phyloP scores from a whole-genome alignment of 2,888 invertebrate genomes.

The Candidula unifasciata region DNA sequence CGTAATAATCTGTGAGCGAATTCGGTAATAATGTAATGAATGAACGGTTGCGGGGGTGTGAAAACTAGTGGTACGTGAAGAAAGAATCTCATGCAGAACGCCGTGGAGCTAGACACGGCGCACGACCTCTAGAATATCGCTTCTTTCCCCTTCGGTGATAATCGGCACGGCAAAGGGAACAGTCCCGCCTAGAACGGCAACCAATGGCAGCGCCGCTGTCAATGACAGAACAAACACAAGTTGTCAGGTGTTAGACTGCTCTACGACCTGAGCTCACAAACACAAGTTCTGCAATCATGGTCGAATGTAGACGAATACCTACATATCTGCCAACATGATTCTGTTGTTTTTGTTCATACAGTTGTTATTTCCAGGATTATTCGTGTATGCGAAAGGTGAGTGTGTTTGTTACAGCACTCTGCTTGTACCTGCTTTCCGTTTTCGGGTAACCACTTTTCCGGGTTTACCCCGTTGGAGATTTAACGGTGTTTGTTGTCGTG shows the following conservation, averaged over 20 bases:
- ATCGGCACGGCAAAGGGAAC: conserved; percentile 13
- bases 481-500: conserved; percentile 31
- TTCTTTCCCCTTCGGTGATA: conserved; percentile 9
- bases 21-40: too few relatives aligned
- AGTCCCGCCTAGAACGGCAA: conserved; percentile 4
- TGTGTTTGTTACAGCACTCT: neutral
- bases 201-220: conserved; percentile 19
- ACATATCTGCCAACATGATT: conserved; percentile 44
- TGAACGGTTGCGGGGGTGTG: too few relatives aligned
- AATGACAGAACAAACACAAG: conserved; percentile 19
- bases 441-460: neutral
- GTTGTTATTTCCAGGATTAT: conserved; percentile 1
- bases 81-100: too few relatives aligned
- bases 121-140: conserved; percentile 9
- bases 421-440: neutral
- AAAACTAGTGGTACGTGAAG: too few relatives aligned
- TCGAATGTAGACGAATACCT: conserved; percentile 35
- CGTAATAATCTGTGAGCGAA: too few relatives aligned
- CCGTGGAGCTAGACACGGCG: neutral
- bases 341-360: conserved; percentile 11
- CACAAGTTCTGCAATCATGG: conserved; percentile 42
- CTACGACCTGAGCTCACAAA: conserved; percentile 14
- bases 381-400: conserved; percentile 35
- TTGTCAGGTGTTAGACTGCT: conserved; percentile 36
- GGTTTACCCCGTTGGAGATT: neutral